These are phyloP conservation scores for Zophobas atratus DNA, from an alignment of 1,140 invertebrate species.

Conservation along the genomic window DNA sequence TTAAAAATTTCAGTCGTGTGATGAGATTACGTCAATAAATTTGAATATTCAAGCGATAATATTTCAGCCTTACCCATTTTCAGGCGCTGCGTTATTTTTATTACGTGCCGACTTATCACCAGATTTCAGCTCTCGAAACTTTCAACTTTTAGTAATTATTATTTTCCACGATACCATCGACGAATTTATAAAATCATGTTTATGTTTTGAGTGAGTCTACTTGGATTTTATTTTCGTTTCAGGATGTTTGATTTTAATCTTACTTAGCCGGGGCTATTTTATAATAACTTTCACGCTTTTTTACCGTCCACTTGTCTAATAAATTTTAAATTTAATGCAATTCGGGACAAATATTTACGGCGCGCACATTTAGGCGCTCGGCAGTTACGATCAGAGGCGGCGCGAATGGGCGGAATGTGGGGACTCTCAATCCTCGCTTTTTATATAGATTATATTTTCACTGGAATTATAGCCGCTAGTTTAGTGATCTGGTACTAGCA, in stretches of 20 bases:
- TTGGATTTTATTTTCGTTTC: conserved; percentile 3
- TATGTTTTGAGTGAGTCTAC: conserved; percentile 5
- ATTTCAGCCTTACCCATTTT: conserved; percentile 15
- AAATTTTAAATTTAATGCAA: conserved; percentile 7
- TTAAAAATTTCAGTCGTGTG: background rate
- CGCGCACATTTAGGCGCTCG: no score
- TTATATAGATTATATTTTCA: no score
- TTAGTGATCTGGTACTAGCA: no score
- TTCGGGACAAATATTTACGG: background rate
- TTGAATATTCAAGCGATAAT: conserved; percentile 25
- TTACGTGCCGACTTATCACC: background rate
- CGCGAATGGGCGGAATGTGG: no score
- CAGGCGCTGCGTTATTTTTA: conserved; percentile 21
- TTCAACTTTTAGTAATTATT: conserved; percentile 19
- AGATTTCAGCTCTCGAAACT: background rate
- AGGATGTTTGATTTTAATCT: conserved; percentile 21
- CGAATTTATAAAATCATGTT: conserved; percentile 35
- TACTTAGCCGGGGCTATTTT: conserved; percentile 2
- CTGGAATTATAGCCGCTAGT: no score
- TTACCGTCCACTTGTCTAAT: background rate
- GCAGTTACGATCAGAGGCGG: background rate
- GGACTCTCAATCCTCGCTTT: no score
- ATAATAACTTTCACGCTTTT: conserved; percentile 34
- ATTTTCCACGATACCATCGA: conserved; percentile 21
- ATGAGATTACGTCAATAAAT: conserved; percentile 5